Evolutionary conservation across 2,797 vertebrate genomes (phyloP), one percentile per base, ranked within the genome.

Genomic region (Crax fasciolata): DNA sequence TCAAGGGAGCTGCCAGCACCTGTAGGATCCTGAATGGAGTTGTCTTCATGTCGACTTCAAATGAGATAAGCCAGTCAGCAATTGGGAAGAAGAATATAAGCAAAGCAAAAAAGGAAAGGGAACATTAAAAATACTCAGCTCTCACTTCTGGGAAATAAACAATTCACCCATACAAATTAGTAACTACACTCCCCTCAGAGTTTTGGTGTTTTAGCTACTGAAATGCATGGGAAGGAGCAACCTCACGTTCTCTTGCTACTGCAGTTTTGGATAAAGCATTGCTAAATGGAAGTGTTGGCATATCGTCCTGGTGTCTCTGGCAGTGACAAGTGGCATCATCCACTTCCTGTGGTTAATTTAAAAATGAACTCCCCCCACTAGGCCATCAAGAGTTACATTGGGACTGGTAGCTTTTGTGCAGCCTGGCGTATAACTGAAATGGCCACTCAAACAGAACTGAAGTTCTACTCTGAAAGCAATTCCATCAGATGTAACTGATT

Each of bases 1-100:
- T 95, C 85, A 74, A 30, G 83, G 85, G 86, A 94, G 62, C 86
- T 96, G 90, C 67, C 88, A 84, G 88, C 75, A 94, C 94, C 86
- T 94, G 87, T 90, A 93, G 90, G 67, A 90, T 91, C 81, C 68
- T 72, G 72, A 79, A 76, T 80, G 78, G 87, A 91, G 49, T 87
- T 2, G 2, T 93, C 84, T 77, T 65, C 6, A 6, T 83, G 35
- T 92, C 44, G 1, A 43, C 68, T 94, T 93, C 87, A 85, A 94
- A 94, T 84, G 81, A 93, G 74, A 83, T 79, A 82, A 90, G 54
- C 75, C 86, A 67, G 54, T 82, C 8, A 1, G 48, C 59, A 74
- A 52, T 28, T 52, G 62, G 68, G 39, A 74, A 82, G 78, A 84
- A 54, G 89, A 88, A 68, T 71, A 61, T 11, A 38, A 66, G 43